phyloP scores from a whole-genome alignment of 2,888 invertebrate genomes.

The Timema cristinae region DNA sequence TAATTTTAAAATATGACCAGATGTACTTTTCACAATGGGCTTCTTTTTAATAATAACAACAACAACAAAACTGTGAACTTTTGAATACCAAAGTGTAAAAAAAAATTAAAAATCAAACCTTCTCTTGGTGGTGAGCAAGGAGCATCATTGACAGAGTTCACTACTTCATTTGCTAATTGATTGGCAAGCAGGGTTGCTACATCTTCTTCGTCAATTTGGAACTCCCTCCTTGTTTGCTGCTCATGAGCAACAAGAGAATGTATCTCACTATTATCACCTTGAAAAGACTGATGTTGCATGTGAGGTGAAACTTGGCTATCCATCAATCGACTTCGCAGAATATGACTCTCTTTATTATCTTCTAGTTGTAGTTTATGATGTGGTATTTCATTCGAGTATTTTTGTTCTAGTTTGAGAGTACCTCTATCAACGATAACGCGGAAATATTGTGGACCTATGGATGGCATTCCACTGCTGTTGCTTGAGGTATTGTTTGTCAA shows the following conservation, averaged over 20 bases:
- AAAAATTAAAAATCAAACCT: slow-evolving; percentile 16
- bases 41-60: background rate
- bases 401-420: too few species aligned
- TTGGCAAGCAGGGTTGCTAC: slow-evolving; percentile 37
- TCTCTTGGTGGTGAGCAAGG: slow-evolving; percentile 14
- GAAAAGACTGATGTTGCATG: too few species aligned
- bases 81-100: background rate
- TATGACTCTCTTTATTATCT: slow-evolving; percentile 19
- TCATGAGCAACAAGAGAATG: background rate
- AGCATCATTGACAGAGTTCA: slow-evolving; percentile 12
- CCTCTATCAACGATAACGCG: slow-evolving; percentile 21
- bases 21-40: too few species aligned
- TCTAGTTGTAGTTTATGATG: background rate
- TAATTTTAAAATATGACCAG: too few species aligned
- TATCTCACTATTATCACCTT: too few species aligned
- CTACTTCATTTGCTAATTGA: slow-evolving; percentile 33
- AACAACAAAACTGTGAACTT: background rate
- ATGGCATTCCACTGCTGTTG: background rate
- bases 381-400: too few species aligned
- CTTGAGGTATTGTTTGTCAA: slow-evolving; percentile 11
- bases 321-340: slow-evolving; percentile 26
- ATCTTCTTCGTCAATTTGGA: slow-evolving; percentile 35
- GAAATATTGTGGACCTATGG: slow-evolving; percentile 18
- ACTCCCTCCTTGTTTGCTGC: slow-evolving; percentile 25
- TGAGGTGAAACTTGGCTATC: slow-evolving; percentile 23